Evolutionary conservation across 2,888 invertebrate genomes (phyloP).

Genomic region (Eristalis pertinax): DNA sequence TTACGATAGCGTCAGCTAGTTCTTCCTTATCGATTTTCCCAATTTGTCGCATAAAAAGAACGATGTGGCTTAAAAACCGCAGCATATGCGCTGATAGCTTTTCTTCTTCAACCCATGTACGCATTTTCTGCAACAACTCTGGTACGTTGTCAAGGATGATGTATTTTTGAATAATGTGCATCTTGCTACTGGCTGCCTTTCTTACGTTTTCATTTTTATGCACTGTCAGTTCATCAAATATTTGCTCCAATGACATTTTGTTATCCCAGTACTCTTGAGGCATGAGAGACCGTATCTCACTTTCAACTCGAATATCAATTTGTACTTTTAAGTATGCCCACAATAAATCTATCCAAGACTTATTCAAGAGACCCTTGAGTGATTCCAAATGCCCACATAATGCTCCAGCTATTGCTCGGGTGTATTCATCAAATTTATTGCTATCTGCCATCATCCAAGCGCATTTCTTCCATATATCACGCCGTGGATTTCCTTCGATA

Average conservation of each 20-base stretch:
- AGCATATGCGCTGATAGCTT: conserved; percentile 82
- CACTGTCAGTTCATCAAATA: conserved; percentile 86
- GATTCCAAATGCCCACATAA: conserved; percentile 92
- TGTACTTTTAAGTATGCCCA: conserved; percentile 93
- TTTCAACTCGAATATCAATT: conserved; percentile 93
- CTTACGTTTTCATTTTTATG: conserved; percentile 83
- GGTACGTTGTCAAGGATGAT: conserved; percentile 92
- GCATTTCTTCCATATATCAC: conserved; percentile 90
- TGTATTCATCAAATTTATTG: conserved; percentile 83
- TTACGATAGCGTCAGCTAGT: conserved; percentile 88
- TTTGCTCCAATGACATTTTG: conserved; percentile 86
- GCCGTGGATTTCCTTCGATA: conserved; percentile 91
- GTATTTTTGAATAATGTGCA: conserved; percentile 91
- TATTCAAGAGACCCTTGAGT: conserved; percentile 87
- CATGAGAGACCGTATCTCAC: conserved; percentile 86
- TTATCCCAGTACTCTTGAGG: conserved; percentile 87
- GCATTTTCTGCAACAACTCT: conserved; percentile 87
- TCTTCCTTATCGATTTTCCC: conserved; percentile 88
- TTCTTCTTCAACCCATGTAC: conserved; percentile 84
- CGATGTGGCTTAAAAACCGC: conserved; percentile 92
- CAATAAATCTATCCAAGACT: conserved; percentile 93
- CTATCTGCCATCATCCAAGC: conserved; percentile 85
- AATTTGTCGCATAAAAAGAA: conserved; percentile 90
- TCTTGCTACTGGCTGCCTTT: conserved; percentile 83
- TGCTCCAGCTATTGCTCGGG: conserved; percentile 87